Base-by-base conservation (phyloP, 2,113 vertebrate genomes). In the Psilopsiagon aurifrons region DNA sequence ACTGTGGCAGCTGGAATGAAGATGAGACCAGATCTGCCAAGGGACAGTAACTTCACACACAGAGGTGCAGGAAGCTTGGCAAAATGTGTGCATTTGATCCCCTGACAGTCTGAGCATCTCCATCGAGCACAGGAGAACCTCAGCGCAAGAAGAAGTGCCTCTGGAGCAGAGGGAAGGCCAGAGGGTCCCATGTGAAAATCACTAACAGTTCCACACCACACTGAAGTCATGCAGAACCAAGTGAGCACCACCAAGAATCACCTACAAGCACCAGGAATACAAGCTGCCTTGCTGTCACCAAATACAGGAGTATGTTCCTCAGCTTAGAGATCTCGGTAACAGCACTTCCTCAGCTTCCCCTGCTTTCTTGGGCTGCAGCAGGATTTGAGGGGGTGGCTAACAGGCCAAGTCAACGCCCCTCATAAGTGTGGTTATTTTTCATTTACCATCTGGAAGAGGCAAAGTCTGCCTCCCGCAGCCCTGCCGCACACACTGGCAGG, bases 1-100 rank as follows among this genome's bases (percentile, higher is more conserved):
- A 25, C 28, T 0, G 0, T 0, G 0, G 59, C 73, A 74, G 67
- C 46, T 6, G 9, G 19, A 44, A 19, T 2, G 6, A 66, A 33
- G 19, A 16, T 0, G 2, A 49, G 43, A 41, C 10, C 14, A 15
- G 23, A 19, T 35, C 18, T 55, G 39, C 52, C 51, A 33, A 43
- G 49, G 28, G 12, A 43, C 23, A 18, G 35, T 9, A 33, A 74
- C 29, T 14, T 11, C 29, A 27, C 0, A 1, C 7, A 1, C 0
- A 0, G 23, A 77, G 15, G 28, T 1, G 33, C 1, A 0, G 29
- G 37, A n/a, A 71, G 39, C 4, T 18, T n/a, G 57, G 47, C n/a
- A 46, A 20, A 39, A 71, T 35, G 43, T 8, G 5, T 19, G 19
- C 11, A 2, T 28, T 41, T 8, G 5, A 44, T 20, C 22, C n/a